phyloP scores from a whole-genome alignment of 92 coral and sea anemone genomes.

The Umimayanthus kanabou region DNA sequence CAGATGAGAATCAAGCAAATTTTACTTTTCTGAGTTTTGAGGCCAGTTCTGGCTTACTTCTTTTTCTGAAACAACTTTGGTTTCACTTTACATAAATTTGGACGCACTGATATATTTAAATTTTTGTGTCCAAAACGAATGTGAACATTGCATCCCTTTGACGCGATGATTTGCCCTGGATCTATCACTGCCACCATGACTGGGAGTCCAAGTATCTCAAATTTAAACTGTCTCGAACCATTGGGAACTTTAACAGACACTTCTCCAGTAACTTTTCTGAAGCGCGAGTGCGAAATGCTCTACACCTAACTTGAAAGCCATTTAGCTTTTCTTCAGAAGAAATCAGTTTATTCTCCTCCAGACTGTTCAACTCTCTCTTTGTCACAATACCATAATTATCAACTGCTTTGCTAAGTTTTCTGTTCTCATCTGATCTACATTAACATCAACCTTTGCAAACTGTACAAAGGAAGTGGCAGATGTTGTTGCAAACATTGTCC shows the following conservation, averaged over 20 bases:
- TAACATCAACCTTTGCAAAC: not conserved
- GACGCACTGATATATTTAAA: too few species aligned
- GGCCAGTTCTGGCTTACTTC: too few species aligned
- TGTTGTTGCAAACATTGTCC: not conserved
- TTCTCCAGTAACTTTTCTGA: constrained; percentile 70
- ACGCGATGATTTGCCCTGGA: too few species aligned
- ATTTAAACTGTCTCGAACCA: constrained; percentile 51
- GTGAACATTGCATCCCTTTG: too few species aligned
- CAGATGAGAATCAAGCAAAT: too few species aligned
- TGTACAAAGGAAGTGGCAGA: not conserved
- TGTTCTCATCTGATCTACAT: not conserved
- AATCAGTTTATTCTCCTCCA: not conserved
- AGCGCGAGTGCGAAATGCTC: constrained; percentile 33
- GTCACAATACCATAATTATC: not conserved
- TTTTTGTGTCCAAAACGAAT: too few species aligned
- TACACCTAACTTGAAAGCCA: constrained; percentile 31
- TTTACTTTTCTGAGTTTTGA: too few species aligned
- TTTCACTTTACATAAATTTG: too few species aligned
- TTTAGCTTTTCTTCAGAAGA: constrained; percentile 57
- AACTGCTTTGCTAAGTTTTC: not conserved
- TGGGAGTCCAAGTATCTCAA: constrained; percentile 69
- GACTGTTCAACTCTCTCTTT: too few species aligned
- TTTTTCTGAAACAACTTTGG: too few species aligned
- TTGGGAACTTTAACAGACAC: constrained; percentile 69
- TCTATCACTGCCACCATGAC: constrained; percentile 38